Evolutionary conservation across 2,888 invertebrate genomes (phyloP).

Genomic region (Lithophane ornitopus): DNA sequence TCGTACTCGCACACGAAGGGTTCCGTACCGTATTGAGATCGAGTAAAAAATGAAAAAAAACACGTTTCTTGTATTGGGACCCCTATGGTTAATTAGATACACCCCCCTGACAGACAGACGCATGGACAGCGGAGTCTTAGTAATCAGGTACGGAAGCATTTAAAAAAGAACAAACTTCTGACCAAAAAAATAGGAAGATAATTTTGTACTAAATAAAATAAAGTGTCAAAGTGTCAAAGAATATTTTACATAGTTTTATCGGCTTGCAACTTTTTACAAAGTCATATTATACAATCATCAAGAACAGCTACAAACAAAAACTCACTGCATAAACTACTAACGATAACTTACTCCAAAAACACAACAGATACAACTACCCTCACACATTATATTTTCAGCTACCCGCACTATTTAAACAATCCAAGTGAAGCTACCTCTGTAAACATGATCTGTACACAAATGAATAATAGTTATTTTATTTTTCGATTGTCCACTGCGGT

Average conservation of each 20-base stretch:
- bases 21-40: too few relatives aligned
- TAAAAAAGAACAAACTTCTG: background rate
- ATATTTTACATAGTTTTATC: background rate
- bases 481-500: conserved; percentile 88
- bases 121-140: too few relatives aligned
- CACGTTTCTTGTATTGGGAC: too few relatives aligned
- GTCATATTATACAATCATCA: background rate
- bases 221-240: too few relatives aligned
- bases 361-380: conserved; percentile 11
- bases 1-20: too few relatives aligned
- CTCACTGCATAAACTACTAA: background rate
- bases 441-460: conserved; percentile 82
- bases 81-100: too few relatives aligned
- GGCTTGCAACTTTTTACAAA: background rate
- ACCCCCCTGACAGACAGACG: too few relatives aligned
- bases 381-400: conserved; percentile 8
- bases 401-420: conserved; percentile 31
- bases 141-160: too few relatives aligned
- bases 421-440: conserved; percentile 80
- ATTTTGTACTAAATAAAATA: too few relatives aligned
- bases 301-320: background rate
- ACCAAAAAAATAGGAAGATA: background rate
- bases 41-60: too few relatives aligned
- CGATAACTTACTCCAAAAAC: conserved; percentile 29
- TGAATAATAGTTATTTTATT: conserved; percentile 90